Evolutionary conservation across 2,797 vertebrate genomes (phyloP).

Genomic region (Smutsia gigantea): DNA sequence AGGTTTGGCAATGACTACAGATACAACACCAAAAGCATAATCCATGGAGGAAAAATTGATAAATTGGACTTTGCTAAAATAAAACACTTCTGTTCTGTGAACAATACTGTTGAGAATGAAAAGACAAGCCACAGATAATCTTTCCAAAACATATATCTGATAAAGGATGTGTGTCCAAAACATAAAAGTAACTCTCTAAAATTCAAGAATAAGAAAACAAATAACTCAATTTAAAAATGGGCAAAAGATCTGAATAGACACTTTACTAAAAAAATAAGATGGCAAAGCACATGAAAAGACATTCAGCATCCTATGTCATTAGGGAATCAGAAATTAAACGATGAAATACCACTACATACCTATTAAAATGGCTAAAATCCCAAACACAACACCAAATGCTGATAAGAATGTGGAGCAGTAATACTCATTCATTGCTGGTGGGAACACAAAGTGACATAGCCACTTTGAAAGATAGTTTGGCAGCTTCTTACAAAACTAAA

Average conservation of each 20-base stretch:
- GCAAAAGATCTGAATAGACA: neutral
- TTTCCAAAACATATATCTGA: no score
- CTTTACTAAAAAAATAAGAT: neutral
- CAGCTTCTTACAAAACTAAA: neutral
- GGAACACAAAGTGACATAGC: neutral
- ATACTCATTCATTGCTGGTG: neutral
- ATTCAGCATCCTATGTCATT: neutral
- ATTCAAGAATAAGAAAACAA: no score
- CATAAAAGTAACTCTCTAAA: no score
- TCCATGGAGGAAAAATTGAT: no score
- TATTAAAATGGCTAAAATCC: neutral
- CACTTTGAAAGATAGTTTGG: neutral
- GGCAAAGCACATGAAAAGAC: neutral
- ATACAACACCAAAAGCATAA: no score
- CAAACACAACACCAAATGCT: neutral
- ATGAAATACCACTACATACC: neutral
- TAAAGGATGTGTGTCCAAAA: no score
- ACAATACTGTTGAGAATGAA: no score
- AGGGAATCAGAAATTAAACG: neutral
- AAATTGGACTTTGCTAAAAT: no score
- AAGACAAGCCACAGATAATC: no score
- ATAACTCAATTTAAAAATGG: no score
- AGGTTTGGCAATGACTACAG: no score
- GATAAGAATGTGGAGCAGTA: neutral
- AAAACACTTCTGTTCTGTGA: no score